phyloP scores from a whole-genome alignment of 1,140 invertebrate genomes.

The Eubasilissa regina region DNA sequence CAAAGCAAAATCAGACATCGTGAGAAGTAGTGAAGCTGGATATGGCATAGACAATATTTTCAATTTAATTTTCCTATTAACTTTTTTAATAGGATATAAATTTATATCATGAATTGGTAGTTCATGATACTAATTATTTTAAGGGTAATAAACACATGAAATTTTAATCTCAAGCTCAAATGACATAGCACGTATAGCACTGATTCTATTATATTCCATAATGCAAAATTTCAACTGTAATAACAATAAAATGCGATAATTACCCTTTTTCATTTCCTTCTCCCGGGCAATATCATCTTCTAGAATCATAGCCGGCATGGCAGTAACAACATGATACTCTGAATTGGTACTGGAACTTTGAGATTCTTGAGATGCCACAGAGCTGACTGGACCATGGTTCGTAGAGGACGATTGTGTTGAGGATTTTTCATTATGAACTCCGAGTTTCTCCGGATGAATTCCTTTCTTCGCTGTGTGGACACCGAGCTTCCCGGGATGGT shows the following conservation, averaged over 20 bases:
- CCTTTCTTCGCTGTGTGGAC: not conserved
- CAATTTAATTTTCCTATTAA: no score
- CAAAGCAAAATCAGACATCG: no score
- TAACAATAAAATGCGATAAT: not conserved
- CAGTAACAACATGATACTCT: slow-evolving; percentile 74
- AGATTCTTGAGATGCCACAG: not conserved
- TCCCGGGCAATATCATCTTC: slow-evolving; percentile 73
- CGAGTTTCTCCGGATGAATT: not conserved
- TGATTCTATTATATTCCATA: no score
- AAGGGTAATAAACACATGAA: no score
- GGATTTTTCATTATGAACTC: not conserved
- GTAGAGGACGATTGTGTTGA: not conserved
- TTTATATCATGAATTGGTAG: no score
- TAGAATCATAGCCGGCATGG: slow-evolving; percentile 75
- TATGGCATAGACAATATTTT: no score
- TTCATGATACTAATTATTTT: no score
- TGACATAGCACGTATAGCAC: no score
- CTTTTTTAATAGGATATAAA: no score
- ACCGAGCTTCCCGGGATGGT: slow-evolving; percentile 50
- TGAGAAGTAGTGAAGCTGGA: no score
- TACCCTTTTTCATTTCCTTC: slow-evolving; percentile 70
- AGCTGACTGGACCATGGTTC: not conserved
- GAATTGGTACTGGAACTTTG: slow-evolving; percentile 51
- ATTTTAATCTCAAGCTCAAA: no score
- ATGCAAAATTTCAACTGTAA: no score